phyloP scores from a whole-genome alignment of 2,888 invertebrate species.

The Scaptomyza caliginosa region DNA sequence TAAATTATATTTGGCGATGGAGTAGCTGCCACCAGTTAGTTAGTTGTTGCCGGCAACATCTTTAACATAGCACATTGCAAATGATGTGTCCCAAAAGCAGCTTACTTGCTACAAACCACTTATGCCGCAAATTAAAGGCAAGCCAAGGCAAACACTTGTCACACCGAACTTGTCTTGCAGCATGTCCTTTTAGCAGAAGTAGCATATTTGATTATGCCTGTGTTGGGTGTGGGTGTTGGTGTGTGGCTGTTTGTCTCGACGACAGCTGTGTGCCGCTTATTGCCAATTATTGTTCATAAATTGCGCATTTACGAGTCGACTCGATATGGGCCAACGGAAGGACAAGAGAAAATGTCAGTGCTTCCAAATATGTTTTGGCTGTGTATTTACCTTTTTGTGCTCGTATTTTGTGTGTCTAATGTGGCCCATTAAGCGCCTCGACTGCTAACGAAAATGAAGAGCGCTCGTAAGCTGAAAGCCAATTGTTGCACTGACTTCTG shows the following conservation, averaged over 20 bases:
- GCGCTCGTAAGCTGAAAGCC: conserved; percentile 8
- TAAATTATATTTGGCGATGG: conserved; percentile 31
- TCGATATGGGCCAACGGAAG: conserved; percentile 1
- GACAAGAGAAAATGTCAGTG: not conserved
- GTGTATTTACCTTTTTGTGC: conserved; percentile 66
- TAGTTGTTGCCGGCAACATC: conserved; percentile 18
- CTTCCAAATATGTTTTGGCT: conserved; percentile 1
- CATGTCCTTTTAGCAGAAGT: conserved; percentile 14
- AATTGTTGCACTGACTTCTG: conserved; percentile 58
- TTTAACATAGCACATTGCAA: conserved; percentile 17
- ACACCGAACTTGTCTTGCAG: conserved; percentile 14
- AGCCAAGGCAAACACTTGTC: conserved; percentile 12
- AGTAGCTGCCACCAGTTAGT: not conserved
- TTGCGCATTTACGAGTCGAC: conserved; percentile 68
- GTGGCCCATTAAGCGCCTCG: conserved; percentile 65
- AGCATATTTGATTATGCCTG: conserved; percentile 50
- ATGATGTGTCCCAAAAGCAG: conserved; percentile 35
- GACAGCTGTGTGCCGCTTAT: conserved; percentile 75
- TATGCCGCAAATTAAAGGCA: conserved; percentile 52
- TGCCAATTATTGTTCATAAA: conserved; percentile 81
- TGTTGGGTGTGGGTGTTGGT: conserved; percentile 7
- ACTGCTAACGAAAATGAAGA: conserved; percentile 25
- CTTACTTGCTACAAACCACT: conserved; percentile 39
- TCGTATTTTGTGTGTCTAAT: conserved; percentile 70
- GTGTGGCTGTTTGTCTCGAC: conserved; percentile 38